Evolutionary conservation across 2,113 vertebrate species (phyloP), one percentile per base, ranked within the genome.

Genomic region (Myrmecophaga tridactyla): DNA sequence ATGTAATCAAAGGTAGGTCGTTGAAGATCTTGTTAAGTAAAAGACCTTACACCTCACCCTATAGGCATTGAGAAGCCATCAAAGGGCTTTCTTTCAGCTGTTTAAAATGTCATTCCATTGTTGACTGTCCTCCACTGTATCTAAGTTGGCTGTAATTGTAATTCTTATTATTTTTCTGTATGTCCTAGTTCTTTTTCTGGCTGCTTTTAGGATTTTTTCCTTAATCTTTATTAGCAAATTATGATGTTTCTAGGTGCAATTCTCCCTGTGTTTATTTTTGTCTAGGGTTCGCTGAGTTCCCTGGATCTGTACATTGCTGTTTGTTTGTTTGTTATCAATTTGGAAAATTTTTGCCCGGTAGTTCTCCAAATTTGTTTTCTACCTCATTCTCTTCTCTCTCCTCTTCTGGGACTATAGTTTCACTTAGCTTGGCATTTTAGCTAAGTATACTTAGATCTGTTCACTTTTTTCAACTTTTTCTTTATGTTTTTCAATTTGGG

Each of bases 151-250:
- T 51, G 10, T 51, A 51, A 12, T 51, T 88, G 17, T 77, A 86
- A 96, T 83, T 94, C 36, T 93, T 85, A 39, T 23, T 39, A 77
- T 84, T 87, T 96, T 75, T 46, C 46, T 85, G 9, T 86, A n/a
- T 53, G 18, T 77, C 43, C n/a, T 60, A 27, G 31, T 70, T 29
- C 58, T 95, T 92, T 92, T 27, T 81, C 51, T 92, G 65, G 27
- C 56, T 95, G 34, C 72, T 90, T 92, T 88, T 85, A 94, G 70
- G n/a, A 39, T 90, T 94, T 90, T n/a, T 39, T 82, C 81, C 43
- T 63, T 60, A 73, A 27, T 60, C 36, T 77, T 75, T 60, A 62
- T 92, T 53, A 93, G 41, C 60, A 60, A 43, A 94, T 58, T 85
- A 25, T 31, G 27, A 72, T 88, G 34, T 87, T 93, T 92, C 70